phyloP scores from a whole-genome alignment of 1,140 invertebrate species.

The honey bee (Apis mellifera) region DNA sequence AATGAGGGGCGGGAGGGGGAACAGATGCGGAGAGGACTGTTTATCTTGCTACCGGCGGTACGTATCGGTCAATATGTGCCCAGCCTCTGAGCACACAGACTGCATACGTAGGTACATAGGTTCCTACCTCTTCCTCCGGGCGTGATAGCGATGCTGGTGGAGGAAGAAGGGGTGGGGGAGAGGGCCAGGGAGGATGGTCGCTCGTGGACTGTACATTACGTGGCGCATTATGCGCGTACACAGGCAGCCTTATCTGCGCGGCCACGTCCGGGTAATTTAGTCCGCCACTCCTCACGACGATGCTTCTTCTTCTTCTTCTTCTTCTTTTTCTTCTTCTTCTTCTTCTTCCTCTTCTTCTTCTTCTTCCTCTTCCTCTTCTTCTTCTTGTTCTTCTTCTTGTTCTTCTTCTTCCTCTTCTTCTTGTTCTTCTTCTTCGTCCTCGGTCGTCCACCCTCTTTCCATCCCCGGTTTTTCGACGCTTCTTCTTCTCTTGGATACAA shows the following conservation, averaged over 20 bases:
- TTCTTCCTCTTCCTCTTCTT: background rate
- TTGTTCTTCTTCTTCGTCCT: background rate
- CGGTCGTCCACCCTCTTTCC: background rate
- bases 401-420: background rate
- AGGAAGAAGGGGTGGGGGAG: conserved; percentile 3
- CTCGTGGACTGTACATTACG: conserved; percentile 68
- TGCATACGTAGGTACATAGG: conserved; percentile 71
- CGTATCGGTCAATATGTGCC: conserved; percentile 78
- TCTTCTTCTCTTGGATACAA: background rate
- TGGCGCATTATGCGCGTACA: conserved; percentile 71
- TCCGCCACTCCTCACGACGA: conserved; percentile 61
- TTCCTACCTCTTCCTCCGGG: conserved; percentile 64
- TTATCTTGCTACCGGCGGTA: conserved; percentile 77
- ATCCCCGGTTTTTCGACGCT: conserved; percentile 15
- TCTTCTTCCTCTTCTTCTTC: background rate
- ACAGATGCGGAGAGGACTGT: conserved; percentile 67
- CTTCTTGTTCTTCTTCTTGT: background rate
- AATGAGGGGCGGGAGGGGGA: conserved; percentile 34
- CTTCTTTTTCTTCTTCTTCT: background rate
- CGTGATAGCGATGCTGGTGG: conserved; percentile 47
- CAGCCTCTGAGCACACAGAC: conserved; percentile 73
- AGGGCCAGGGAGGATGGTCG: conserved; percentile 48
- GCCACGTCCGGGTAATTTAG: conserved; percentile 72
- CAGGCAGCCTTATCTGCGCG: conserved; percentile 70
- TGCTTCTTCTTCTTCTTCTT: conserved; percentile 37